Evolutionary conservation across 2,888 invertebrate genomes (phyloP), one percentile per base, ranked within the genome.

Genomic region (Dasysyrphus albostriatus): DNA sequence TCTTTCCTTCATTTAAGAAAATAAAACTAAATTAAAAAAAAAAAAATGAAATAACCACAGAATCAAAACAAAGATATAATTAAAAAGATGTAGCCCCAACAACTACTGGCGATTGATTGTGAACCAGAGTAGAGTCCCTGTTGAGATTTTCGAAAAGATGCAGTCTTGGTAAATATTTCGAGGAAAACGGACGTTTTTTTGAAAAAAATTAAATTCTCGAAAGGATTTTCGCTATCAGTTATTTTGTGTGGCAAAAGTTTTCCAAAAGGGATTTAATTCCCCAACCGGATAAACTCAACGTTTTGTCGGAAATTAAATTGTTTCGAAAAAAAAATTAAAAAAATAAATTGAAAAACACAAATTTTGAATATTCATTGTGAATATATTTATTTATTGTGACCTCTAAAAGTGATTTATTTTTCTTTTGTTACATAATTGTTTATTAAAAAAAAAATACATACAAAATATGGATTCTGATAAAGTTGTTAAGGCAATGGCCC

Each of bases 401-500:
- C 70, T 78, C 69, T 77, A 72, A 56, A 37, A 37, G 59, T 24
- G 16, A 29, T 24, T 59, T 67, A 63, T 14, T 51, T 24, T 56
- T 44, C 32, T 14, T 49, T 58, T 56, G 32, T 91, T 90, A 91
- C 89, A 91, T 90, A 91, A 91, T 79, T 47, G 4, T 39, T 34
- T n/a, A 39, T 3, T 54, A 73, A 69, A 59, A 9, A 67, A 34
- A 69, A 44, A 16, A 69, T n/a, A n/a, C n/a, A 72, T 16, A 5
- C 14, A 6, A 83, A 79, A 78, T 80, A 92, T 92, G 92, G 92
- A 92, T 90, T 91, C 92, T 37, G 92, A 92, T 59, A 92, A 92
- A 90, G 92, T 92, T 72, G 92, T 93, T 34, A 90, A 91, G 83
- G 92, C 93, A 39, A 92, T 92, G 92, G 92, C 92, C 72, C 93